Conservation (phyloP, 2,113 vertebrate genomes). For the Probosciger aterrimus region DNA sequence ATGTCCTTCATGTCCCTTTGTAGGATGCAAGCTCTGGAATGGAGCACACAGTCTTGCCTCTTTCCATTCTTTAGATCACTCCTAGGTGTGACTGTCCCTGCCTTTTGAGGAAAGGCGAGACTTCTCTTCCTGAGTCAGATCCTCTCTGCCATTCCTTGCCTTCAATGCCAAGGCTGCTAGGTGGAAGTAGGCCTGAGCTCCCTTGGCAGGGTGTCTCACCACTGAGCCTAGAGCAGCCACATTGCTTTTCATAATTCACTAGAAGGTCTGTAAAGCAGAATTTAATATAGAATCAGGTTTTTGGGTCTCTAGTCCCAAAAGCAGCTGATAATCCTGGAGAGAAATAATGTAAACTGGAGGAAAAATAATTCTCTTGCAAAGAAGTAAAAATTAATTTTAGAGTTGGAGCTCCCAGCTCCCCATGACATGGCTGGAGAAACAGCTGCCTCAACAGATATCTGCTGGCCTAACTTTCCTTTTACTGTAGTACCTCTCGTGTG, state of each 20-base stretch:
- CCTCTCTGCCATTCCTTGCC: background rate
- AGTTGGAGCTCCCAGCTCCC: background rate
- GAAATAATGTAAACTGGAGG: background rate
- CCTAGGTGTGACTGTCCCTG: background rate
- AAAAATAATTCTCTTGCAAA: background rate
- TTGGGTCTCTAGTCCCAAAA: no score
- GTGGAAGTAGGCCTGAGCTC: background rate
- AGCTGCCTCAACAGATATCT: background rate
- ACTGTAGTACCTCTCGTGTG: background rate
- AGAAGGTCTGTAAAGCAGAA: no score
- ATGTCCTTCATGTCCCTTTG: rapidly evolving
- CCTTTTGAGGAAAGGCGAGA: background rate
- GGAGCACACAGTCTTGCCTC: background rate
- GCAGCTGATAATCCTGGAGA: background rate
- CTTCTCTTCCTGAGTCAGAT: background rate
- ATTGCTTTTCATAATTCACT: background rate
- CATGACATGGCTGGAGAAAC: background rate
- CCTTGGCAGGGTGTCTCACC: rapidly evolving
- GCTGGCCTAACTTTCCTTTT: background rate
- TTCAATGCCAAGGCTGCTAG: background rate
- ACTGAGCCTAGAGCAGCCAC: background rate
- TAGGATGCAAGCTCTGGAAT: background rate
- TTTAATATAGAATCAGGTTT: no score
- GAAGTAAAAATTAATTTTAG: background rate
- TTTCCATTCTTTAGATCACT: background rate